phyloP scores from a whole-genome alignment of 64 coral and sea anemone species.

The Acropora tenuis region DNA sequence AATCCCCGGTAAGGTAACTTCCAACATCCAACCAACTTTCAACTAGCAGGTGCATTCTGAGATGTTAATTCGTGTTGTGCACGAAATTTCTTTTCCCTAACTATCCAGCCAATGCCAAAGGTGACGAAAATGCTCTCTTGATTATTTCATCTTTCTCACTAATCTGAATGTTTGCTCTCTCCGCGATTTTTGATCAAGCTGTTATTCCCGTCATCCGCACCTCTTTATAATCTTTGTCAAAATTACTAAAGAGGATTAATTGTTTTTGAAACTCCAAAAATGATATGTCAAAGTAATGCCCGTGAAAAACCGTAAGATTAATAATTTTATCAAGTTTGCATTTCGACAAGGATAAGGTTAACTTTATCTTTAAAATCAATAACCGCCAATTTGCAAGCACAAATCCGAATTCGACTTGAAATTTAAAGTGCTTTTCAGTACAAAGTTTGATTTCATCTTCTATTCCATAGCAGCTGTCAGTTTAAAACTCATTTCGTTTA shows the following conservation, averaged over 20 bases:
- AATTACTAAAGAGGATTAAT: not conserved
- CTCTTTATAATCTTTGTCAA: not conserved
- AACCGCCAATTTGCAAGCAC: not conserved
- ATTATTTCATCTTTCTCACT: too few species aligned
- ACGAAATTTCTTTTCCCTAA: too few species aligned
- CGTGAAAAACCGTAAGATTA: not conserved
- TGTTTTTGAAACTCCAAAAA: not conserved
- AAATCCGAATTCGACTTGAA: not conserved
- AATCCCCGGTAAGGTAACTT: not conserved
- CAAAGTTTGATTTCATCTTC: not conserved
- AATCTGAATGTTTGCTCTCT: too few species aligned
- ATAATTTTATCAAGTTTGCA: not conserved
- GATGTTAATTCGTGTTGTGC: too few species aligned
- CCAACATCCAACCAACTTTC: not conserved
- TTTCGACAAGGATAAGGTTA: not conserved
- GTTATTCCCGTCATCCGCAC: not conserved
- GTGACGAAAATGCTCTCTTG: too few species aligned
- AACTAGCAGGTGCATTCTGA: too few species aligned
- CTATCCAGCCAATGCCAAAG: too few species aligned
- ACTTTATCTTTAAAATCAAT: not conserved
- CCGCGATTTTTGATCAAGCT: not conserved
- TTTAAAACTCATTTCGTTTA: not conserved
- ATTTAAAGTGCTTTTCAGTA: not conserved
- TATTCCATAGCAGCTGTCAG: not conserved
- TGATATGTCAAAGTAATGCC: conserved; percentile 2